These are phyloP conservation scores for Rostratula benghalensis DNA, from an alignment of 2,113 vertebrate genomes.

Conservation along the genomic window DNA sequence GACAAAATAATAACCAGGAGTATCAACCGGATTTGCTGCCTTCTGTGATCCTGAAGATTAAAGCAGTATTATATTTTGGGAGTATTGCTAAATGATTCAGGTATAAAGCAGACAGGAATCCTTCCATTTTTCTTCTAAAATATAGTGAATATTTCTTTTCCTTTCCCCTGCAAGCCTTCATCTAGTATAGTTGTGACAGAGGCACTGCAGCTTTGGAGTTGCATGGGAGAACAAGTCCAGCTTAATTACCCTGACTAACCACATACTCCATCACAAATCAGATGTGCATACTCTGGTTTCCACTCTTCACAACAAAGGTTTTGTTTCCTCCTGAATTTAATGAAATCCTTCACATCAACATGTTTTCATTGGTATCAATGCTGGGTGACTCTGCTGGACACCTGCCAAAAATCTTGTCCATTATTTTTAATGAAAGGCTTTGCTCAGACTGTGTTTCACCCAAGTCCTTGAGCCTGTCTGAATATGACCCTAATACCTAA, in stretches of 20 bases:
- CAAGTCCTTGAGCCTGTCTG: background rate
- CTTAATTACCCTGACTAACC: background rate
- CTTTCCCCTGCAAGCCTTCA: background rate
- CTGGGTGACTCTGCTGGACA: background rate
- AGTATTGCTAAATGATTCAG: background rate
- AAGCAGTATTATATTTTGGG: background rate
- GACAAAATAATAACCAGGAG: background rate
- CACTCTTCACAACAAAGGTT: background rate
- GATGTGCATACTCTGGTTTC: background rate
- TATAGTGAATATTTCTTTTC: background rate
- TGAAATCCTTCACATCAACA: background rate
- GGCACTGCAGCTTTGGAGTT: background rate
- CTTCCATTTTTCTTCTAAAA: background rate
- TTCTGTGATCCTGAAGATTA: background rate
- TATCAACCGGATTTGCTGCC: background rate
- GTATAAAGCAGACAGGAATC: background rate
- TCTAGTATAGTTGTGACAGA: background rate
- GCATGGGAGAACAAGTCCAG: background rate
- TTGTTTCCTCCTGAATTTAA: background rate
- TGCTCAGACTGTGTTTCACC: background rate
- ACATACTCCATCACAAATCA: background rate
- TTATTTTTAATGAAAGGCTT: background rate
- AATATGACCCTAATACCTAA: background rate
- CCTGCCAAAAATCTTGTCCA: background rate
- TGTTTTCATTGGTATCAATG: background rate